These are phyloP conservation scores for Crenichthys baileyi DNA, from an alignment of 2,797 vertebrate genomes.

Conservation along the genomic window DNA sequence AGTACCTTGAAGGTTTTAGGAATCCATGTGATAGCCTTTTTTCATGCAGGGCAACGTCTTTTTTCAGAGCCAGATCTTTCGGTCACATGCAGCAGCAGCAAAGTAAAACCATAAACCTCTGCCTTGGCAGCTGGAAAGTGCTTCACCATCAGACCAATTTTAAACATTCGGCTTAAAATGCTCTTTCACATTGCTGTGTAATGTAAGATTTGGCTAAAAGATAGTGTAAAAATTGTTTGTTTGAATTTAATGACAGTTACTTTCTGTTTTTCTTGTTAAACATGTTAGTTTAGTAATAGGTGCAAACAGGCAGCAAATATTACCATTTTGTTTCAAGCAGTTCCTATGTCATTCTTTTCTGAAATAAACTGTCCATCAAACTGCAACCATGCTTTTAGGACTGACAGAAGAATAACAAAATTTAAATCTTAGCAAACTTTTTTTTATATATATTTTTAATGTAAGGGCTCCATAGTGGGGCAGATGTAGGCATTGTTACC, in stretches of 20 bases:
- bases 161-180: neutral
- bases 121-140: constrained; percentile 12
- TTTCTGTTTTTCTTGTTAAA: neutral
- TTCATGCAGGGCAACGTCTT: constrained; percentile 21
- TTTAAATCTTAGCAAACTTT: too few relatives aligned
- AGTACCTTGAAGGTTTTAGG: constrained; percentile 1
- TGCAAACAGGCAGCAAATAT: neutral
- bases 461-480: too few relatives aligned
- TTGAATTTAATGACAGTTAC: neutral
- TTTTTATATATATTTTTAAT: too few relatives aligned
- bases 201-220: neutral
- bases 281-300: neutral
- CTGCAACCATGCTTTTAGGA: neutral
- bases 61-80: constrained; percentile 15
- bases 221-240: neutral
- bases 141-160: neutral
- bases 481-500: too few relatives aligned
- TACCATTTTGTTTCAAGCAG: too few relatives aligned
- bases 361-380: neutral
- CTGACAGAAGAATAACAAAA: too few relatives aligned
- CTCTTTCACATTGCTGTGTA: neutral
- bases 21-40: constrained; percentile 24
- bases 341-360: neutral
- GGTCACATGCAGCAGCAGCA: constrained; percentile 4
- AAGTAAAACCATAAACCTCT: constrained; percentile 29